phyloP scores from a whole-genome alignment of 1,140 invertebrate genomes.

The Vollenhovia emeryi region DNA sequence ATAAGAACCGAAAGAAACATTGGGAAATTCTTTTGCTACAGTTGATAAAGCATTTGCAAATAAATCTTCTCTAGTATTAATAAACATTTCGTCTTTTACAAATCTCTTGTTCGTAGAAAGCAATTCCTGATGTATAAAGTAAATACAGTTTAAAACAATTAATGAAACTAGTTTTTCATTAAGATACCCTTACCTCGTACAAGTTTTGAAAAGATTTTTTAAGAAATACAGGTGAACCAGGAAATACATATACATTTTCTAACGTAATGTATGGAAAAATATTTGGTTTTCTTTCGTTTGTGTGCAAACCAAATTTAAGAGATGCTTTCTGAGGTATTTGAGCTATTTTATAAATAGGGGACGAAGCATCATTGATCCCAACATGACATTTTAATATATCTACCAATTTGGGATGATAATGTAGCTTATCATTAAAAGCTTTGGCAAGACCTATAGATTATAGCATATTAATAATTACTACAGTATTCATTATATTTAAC shows the following conservation, averaged over 20 bases:
- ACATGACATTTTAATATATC: conserved; percentile 86
- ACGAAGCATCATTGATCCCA: conserved; percentile 74
- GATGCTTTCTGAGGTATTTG: conserved; percentile 84
- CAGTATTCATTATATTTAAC: conserved; percentile 7
- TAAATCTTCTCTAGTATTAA: conserved; percentile 83
- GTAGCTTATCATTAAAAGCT: conserved; percentile 88
- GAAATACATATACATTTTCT: conserved; percentile 92
- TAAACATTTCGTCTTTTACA: conserved; percentile 81
- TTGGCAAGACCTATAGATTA: conserved; percentile 86
- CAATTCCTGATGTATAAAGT: conserved; percentile 75
- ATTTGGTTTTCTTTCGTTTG: conserved; percentile 69
- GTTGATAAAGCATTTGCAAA: conserved; percentile 82
- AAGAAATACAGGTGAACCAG: conserved; percentile 90
- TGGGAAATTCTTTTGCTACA: conserved; percentile 83
- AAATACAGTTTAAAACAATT: conserved; percentile 9
- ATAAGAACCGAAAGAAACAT: conserved; percentile 86
- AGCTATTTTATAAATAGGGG: conserved; percentile 85
- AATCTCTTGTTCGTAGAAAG: conserved; percentile 82
- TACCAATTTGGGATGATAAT: conserved; percentile 87
- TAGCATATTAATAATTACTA: conserved; percentile 34
- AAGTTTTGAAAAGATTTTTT: conserved; percentile 87
- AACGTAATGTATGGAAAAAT: conserved; percentile 89
- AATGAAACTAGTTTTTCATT: conserved; percentile 12
- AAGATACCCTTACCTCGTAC: conserved; percentile 76
- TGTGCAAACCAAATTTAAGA: conserved; percentile 83